These are phyloP conservation scores for Pogonus chalceus DNA, from an alignment of 1,140 invertebrate species.

Conservation along the genomic window DNA sequence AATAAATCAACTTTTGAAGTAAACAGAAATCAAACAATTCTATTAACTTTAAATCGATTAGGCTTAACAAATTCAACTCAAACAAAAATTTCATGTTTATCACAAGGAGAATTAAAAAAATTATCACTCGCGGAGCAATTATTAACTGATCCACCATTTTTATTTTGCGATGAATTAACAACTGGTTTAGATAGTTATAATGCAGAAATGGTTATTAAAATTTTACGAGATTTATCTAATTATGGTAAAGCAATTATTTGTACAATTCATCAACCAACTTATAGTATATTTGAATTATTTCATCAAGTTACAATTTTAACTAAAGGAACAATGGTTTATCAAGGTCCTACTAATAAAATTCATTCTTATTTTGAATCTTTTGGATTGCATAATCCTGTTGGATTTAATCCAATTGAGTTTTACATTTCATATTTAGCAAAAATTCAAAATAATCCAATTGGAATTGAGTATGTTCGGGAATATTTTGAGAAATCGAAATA, in stretches of 20 bases:
- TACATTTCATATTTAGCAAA: constrained; percentile 54
- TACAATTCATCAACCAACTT: constrained; percentile 81
- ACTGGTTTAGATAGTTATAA: constrained; percentile 75
- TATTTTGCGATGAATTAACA: constrained; percentile 77
- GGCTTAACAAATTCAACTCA: constrained; percentile 42
- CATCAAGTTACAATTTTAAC: constrained; percentile 67
- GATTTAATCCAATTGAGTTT: constrained; percentile 65
- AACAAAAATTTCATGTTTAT: constrained; percentile 30
- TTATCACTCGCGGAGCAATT: constrained; percentile 70
- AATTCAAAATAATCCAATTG: constrained; percentile 39
- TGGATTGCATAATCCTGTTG: constrained; percentile 48
- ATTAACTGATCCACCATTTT: constrained; percentile 61
- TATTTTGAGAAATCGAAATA: constrained; percentile 40
- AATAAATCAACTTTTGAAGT: constrained; percentile 37
- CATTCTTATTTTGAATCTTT: constrained; percentile 54
- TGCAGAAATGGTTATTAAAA: constrained; percentile 60
- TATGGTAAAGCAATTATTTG: constrained; percentile 69
- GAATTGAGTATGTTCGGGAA: constrained; percentile 43
- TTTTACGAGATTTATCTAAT: constrained; percentile 51
- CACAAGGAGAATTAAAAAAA: constrained; percentile 76
- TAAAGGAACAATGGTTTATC: constrained; percentile 68
- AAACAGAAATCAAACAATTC: constrained; percentile 36
- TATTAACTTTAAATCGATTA: constrained; percentile 44
- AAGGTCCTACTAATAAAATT: constrained; percentile 56
- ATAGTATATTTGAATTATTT: constrained; percentile 72